Percentiles rank a stretch among this genome's conserved stretches.
These are phyloP conservation scores for Vanessa tameamea DNA, from an alignment of 1,140 invertebrate species.

Conservation along the genomic window DNA sequence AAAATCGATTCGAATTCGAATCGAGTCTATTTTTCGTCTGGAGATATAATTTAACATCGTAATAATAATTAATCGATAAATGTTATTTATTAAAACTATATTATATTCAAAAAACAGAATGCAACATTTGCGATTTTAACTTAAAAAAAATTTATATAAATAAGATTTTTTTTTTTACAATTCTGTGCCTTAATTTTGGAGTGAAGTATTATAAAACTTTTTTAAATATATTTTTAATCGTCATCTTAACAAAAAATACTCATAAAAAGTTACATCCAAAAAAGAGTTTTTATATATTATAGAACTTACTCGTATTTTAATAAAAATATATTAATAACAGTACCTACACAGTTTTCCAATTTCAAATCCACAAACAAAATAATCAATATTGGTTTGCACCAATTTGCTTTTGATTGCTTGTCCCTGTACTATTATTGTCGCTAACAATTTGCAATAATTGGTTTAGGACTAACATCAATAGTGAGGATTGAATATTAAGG, in stretches of 20 bases:
- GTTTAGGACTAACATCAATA: constrained; percentile 3
- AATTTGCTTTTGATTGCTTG: constrained; percentile 5
- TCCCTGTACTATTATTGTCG: constrained; percentile 1
- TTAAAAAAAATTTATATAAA: too few relatives aligned
- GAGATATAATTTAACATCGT: not conserved
- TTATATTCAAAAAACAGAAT: too few relatives aligned
- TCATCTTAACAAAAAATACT: too few relatives aligned
- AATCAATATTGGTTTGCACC: constrained; percentile 6
- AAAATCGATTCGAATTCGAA: not conserved
- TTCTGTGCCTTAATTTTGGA: too few relatives aligned
- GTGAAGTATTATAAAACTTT: too few relatives aligned
- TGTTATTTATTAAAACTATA: not conserved
- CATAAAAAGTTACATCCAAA: too few relatives aligned
- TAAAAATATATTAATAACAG: not conserved
- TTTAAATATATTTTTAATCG: too few relatives aligned
- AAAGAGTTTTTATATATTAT: too few relatives aligned
- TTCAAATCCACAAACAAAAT: constrained; percentile 4
- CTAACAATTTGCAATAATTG: constrained; percentile 2
- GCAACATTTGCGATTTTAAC: too few relatives aligned
- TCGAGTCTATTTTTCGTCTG: not conserved
- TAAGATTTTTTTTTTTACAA: too few relatives aligned
- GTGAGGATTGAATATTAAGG: not conserved
- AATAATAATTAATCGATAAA: not conserved
- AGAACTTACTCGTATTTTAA: too few relatives aligned
- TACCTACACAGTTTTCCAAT: not conserved